These are phyloP conservation scores for Potamilus streckersoni DNA, from an alignment of 1,140 invertebrate species.

Conservation along the genomic window DNA sequence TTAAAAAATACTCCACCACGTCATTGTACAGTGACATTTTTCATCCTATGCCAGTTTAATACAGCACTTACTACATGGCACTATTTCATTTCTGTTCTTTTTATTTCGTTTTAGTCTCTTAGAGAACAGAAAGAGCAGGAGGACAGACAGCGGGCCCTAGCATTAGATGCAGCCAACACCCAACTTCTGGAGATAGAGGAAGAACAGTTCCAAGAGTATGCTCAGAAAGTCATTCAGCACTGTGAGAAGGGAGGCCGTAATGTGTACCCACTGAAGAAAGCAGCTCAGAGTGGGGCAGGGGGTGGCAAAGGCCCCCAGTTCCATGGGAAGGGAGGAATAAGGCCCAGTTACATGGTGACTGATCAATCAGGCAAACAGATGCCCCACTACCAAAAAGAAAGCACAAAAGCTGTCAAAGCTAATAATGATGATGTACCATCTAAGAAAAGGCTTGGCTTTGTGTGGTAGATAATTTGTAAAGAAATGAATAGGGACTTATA, in stretches of 20 bases:
- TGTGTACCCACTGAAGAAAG: constrained; percentile 62
- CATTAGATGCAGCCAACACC: constrained; percentile 56
- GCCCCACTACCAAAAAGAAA: constrained; percentile 58
- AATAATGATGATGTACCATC: constrained; percentile 54
- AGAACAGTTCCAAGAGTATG: constrained; percentile 67
- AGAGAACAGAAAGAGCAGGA: constrained; percentile 34
- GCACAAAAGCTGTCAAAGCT: constrained; percentile 59
- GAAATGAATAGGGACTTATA: no score
- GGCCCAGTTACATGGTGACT: constrained; percentile 64
- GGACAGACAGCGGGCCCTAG: constrained; percentile 42
- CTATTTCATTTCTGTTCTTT: no score
- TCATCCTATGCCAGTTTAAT: no score
- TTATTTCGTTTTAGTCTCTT: no score
- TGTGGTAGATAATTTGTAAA: constrained; percentile 50
- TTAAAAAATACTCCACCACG: no score
- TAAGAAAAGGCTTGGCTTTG: constrained; percentile 63
- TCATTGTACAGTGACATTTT: no score
- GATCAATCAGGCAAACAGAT: constrained; percentile 61
- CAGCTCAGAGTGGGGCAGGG: constrained; percentile 58
- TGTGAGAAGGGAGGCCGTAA: constrained; percentile 65
- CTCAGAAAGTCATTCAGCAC: constrained; percentile 64
- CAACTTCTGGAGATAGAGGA: constrained; percentile 62
- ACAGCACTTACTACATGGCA: no score
- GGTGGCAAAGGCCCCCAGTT: constrained; percentile 61
- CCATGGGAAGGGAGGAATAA: constrained; percentile 61